A percentile compares a stretch with the other conserved stretches of the same genome.
These are phyloP conservation scores for Chorisops tibialis DNA, from an alignment of 2,888 invertebrate species.

Conservation along the genomic window DNA sequence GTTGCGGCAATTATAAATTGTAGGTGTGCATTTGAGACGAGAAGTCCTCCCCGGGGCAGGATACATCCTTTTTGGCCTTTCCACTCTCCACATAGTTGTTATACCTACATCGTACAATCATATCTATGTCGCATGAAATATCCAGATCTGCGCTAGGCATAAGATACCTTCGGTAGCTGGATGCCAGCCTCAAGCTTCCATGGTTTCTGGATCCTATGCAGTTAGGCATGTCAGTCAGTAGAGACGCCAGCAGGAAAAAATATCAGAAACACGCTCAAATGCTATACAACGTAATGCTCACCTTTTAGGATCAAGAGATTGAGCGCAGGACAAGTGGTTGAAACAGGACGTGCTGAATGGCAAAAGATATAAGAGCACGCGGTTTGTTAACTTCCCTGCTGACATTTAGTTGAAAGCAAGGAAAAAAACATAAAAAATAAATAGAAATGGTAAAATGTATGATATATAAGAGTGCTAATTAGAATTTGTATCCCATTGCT, in stretches of 20 bases:
- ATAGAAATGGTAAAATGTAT: slow-evolving; percentile 1
- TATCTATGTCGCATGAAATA: too few species aligned
- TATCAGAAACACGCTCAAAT: slow-evolving; percentile 9
- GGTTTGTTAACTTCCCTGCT: slow-evolving; percentile 26
- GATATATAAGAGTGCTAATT: slow-evolving; percentile 20
- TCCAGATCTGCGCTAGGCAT: too few species aligned
- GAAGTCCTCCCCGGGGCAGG: slow-evolving; percentile 13
- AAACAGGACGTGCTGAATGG: slow-evolving; percentile 26
- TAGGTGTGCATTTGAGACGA: slow-evolving; percentile 34
- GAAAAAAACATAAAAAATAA: not conserved
- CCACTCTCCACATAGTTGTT: not conserved
- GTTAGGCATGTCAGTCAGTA: not conserved
- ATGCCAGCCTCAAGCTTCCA: too few species aligned
- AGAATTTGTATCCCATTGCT: slow-evolving; percentile 9
- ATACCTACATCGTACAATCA: too few species aligned
- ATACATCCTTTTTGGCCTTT: slow-evolving; percentile 25
- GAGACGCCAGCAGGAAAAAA: slow-evolving; percentile 2
- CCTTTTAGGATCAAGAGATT: slow-evolving; percentile 17
- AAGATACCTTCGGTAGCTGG: too few species aligned
- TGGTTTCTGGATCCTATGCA: too few species aligned
- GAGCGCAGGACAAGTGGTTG: slow-evolving; percentile 23
- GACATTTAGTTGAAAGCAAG: slow-evolving; percentile 23
- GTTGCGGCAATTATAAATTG: slow-evolving; percentile 40
- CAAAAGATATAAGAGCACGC: slow-evolving; percentile 20
- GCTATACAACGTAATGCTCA: slow-evolving; percentile 11